Base-by-base conservation (phyloP, 1,140 invertebrate species). In the Drosophila parabipectinata region DNA sequence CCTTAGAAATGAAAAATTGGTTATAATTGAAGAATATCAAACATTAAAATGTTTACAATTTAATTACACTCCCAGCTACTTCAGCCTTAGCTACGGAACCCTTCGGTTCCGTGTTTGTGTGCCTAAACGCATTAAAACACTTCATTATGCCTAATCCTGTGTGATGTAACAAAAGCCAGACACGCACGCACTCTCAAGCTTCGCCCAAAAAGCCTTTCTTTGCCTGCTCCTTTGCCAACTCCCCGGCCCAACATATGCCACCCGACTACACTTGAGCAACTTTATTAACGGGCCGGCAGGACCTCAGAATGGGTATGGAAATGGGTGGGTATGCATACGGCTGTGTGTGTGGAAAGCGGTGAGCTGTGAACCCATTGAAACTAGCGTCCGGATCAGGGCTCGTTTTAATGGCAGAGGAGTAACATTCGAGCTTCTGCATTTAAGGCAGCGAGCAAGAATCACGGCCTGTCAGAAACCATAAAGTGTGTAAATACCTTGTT, bases 101-200 rank as follows among this genome's bases (percentile, higher is more conserved):
- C 58, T 54, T 45, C 39, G 30, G 44, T 37, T 60, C 9, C 59
- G 50, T 75, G 69, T 75, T 73, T 87, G 69, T 87, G 75, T 67
- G 72, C 59, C 83, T 88, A 88, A 88, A 88, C 83, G 83, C 79
- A 88, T 88, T 88, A 88, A 88, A 88, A 88, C 83, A 88, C 83
- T 88, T 88, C 83, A 88, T 88, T 88, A 83, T 79, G 68, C 53
- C 63, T 88, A 88, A 88, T 88, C 83, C 83, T 73, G 66, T 87
- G 79, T 88, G 83, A 88, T 68, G 68, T 77, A 88, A 87, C 83
- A 87, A 83, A 88, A 88, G 84, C 79, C 75, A 87, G 75, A 83
- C 66, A 69, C 75, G 55, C 74, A 66, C 72, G 47, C 64, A 69
- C 62, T 66, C 63, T 30, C 52, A 57, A 68, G 52, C 60, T 61